These are phyloP conservation scores for Molorchus minor DNA, from an alignment of 2,888 invertebrate genomes.

Conservation along the genomic window DNA sequence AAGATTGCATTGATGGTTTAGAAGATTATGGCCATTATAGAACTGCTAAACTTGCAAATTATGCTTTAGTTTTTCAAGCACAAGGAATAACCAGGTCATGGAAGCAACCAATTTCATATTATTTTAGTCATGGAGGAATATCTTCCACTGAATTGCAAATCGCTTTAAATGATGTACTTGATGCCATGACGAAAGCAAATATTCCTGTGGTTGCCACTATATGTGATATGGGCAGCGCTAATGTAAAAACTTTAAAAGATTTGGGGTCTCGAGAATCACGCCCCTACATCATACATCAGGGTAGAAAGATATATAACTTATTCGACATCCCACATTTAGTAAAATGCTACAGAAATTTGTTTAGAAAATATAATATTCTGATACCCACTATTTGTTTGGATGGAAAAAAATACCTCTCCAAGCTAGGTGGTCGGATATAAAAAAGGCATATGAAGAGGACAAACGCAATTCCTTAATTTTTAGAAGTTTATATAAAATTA, in stretches of 20 bases:
- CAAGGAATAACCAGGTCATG: slow-evolving; percentile 22
- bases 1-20: slow-evolving; percentile 15
- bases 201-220: slow-evolving; percentile 13
- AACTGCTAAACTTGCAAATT: slow-evolving; percentile 9
- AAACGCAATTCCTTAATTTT: slow-evolving; percentile 2
- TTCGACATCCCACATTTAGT: slow-evolving; percentile 19
- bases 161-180: slow-evolving; percentile 8
- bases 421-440: slow-evolving; percentile 14
- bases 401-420: neutral
- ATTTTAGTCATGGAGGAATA: slow-evolving; percentile 14
- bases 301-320: neutral
- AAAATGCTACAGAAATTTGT: slow-evolving; percentile 16
- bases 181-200: slow-evolving; percentile 3
- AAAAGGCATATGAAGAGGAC: slow-evolving; percentile 6
- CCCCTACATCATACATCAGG: slow-evolving; percentile 4
- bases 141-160: neutral
- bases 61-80: slow-evolving; percentile 26
- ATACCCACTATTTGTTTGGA: neutral
- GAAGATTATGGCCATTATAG: slow-evolving; percentile 21
- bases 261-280: neutral
- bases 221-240: slow-evolving; percentile 22
- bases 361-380: slow-evolving; percentile 7
- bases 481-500: slow-evolving; percentile 9
- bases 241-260: slow-evolving; percentile 19
- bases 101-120: slow-evolving; percentile 33